These are phyloP conservation scores for Karalla daura DNA, from an alignment of 2,797 vertebrate species.

Conservation along the genomic window DNA sequence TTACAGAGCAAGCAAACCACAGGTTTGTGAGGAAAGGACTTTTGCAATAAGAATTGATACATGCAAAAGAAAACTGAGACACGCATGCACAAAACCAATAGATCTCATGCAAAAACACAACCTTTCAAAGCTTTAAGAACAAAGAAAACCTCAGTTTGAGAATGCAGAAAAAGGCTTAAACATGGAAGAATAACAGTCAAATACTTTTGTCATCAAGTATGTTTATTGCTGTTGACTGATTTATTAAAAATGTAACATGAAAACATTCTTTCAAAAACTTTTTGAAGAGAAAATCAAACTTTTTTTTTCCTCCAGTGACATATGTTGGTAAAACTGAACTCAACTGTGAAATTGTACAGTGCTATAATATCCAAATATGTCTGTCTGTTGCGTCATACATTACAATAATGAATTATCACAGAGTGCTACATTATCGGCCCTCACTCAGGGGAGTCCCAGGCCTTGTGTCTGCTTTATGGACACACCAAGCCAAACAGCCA, in stretches of 20 bases:
- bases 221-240: too few species aligned
- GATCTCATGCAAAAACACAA: background rate
- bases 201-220: too few species aligned
- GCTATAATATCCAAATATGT: constrained; percentile 5
- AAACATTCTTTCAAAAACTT: background rate
- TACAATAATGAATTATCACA: constrained; percentile 21
- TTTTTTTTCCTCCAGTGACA: background rate
- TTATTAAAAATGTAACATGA: too few species aligned
- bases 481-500: constrained; percentile 39
- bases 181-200: too few species aligned
- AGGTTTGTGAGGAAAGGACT: constrained; percentile 7
- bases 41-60: too few species aligned
- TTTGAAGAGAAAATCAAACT: background rate
- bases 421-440: constrained; percentile 8
- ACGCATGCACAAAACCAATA: constrained; percentile 13
- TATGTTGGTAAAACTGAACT: background rate
- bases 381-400: background rate
- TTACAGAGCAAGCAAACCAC: constrained; percentile 35
- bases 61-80: constrained; percentile 9
- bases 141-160: too few species aligned
- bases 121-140: too few species aligned
- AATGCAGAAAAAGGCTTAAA: background rate
- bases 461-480: constrained; percentile 24
- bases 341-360: background rate
- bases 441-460: constrained; percentile 15